Percentiles rank a stretch among this genome's conserved stretches.
phyloP scores from a whole-genome alignment of 2,113 vertebrate species.

The Pseudonaja textilis region DNA sequence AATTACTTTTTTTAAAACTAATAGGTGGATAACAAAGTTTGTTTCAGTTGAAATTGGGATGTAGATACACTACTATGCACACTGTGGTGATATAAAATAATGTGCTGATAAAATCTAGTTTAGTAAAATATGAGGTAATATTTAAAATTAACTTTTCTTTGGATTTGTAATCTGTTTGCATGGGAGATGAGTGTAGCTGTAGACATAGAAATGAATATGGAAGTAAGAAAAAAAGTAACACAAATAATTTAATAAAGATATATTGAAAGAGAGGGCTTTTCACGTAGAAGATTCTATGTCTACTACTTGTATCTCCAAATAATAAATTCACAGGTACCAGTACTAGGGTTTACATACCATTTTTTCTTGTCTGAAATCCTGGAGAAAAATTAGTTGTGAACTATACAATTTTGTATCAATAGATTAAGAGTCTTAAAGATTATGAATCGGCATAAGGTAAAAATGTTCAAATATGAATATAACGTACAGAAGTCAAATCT shows the following conservation, averaged over 20 bases:
- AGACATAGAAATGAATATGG: conserved; percentile 19
- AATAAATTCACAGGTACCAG: not conserved
- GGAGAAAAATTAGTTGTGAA: not conserved
- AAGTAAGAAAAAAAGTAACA: not conserved
- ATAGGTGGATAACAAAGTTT: conserved; percentile 18
- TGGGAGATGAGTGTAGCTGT: conserved; percentile 7
- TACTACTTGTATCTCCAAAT: not conserved
- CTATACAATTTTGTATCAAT: not conserved
- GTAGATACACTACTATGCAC: not conserved
- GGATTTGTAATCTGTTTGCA: conserved; percentile 9
- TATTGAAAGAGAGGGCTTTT: not conserved
- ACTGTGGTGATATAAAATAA: not conserved
- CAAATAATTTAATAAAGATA: not conserved
- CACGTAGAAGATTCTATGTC: not conserved
- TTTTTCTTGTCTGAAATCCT: not conserved
- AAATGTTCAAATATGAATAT: not conserved
- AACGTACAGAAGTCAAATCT: not conserved
- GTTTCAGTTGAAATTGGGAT: conserved; percentile 1
- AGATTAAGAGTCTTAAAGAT: not conserved
- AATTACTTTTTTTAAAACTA: conserved; percentile 30
- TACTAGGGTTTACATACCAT: not conserved
- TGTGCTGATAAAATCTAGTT: conserved; percentile 35
- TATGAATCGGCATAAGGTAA: not conserved
- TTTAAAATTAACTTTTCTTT: conserved; percentile 33
- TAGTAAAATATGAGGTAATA: conserved; percentile 27